Evolutionary conservation across 2,113 vertebrate species (phyloP), one percentile per base, ranked within the genome.

Genomic region (Apeltes quadracus): DNA sequence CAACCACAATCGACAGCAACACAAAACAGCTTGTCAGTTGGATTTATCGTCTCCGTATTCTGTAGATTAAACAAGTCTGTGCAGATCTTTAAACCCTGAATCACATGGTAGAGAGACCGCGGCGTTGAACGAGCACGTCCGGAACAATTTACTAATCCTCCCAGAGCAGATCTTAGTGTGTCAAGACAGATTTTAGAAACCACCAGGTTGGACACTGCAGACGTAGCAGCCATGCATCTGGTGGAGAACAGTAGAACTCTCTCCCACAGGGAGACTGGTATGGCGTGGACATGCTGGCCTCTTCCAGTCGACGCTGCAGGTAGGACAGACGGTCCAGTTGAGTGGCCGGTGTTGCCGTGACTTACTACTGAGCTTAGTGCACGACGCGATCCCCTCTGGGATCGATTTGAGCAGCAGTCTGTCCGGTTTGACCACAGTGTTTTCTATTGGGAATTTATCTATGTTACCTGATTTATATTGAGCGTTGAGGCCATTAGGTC

Each of bases 251-350:
- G 58, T 22, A 59, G 22, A 41, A 57, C 71, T 50, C 34, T 64
- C 18, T 55, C 62, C 23, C 34, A 75, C 55, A 61, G 66, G 23
- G 68, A 68, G 50, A 72, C 48, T 23, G 63, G 56, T 56, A 58
- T 81, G 75, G 69, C 59, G 56, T 90, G 84, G 84, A 61, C 74
- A 41, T 90, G 85, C 83, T 90, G 83, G 82, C 72, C 68, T 34
- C 32, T 84, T 84, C 29, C 13, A 41, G 22, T 61, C 14, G 0
- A 7, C 0, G 15, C 53, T 59, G 29, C 44, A 68, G 38, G 46
- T 57, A 57, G 23, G 44, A 64, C 32, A 27, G 23, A 51, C 56
- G 11, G 20, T 69, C 46, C 46, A 50, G 46, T 54, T 41, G 38
- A 18, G 43, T 61, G n/a, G n/a, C 51, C 38, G 53, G 13, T 32